A percentile compares a stretch with the other conserved stretches of the same genome.
phyloP scores from a whole-genome alignment of 2,113 vertebrate species.

The Rousettus leschenaultii region DNA sequence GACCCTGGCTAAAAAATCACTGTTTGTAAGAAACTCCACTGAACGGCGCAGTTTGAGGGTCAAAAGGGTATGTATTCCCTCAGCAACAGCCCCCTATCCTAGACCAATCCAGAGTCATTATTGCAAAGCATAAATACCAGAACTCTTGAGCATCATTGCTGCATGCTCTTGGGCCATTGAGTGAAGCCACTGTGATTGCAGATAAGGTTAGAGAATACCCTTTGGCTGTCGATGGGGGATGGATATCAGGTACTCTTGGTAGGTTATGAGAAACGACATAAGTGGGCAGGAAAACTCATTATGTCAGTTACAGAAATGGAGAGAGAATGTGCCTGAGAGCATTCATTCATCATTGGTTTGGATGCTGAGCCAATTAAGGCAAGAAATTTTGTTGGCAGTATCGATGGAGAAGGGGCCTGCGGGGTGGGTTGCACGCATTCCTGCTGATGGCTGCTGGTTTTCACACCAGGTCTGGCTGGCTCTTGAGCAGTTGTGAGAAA shows the following conservation, averaged over 20 bases:
- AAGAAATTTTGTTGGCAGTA: too few species aligned
- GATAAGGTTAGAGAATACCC: too few species aligned
- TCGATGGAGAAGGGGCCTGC: neutral
- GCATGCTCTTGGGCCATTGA: fast-evolving
- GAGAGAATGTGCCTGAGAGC: too few species aligned
- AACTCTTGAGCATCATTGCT: neutral
- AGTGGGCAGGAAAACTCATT: neutral
- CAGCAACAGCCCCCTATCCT: fast-evolving
- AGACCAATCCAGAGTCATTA: fast-evolving
- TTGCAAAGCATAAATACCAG: fast-evolving
- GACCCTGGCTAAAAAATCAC: constrained; percentile 86
- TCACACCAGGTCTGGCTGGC: fast-evolving
- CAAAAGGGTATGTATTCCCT: constrained; percentile 83
- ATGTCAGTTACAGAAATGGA: neutral
- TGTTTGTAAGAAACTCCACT: constrained; percentile 87
- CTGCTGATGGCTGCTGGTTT: fast-evolving
- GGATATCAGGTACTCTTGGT: neutral
- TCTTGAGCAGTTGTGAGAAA: neutral
- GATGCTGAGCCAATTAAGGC: neutral
- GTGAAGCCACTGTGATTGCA: fast-evolving
- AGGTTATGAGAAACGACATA: neutral
- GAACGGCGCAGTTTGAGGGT: constrained; percentile 87
- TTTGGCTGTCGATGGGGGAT: too few species aligned
- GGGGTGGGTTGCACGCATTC: neutral
- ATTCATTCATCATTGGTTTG: neutral